Base-by-base conservation (phyloP, 1,140 invertebrate species). In the Trachymyrmex septentrionalis region DNA sequence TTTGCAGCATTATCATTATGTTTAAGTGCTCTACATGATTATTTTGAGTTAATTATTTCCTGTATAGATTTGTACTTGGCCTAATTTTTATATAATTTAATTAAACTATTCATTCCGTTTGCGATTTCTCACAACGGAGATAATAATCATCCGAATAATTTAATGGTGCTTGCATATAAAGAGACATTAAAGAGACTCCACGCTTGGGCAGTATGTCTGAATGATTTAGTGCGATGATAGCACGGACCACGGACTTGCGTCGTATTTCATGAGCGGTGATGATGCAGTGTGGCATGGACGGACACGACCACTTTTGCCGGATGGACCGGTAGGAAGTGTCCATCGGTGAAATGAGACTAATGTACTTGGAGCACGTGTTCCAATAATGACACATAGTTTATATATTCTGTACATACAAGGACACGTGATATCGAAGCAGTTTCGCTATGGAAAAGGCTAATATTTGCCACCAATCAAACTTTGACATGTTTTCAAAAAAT, bases 271-370 rank as follows among this genome's bases (percentile, higher is more conserved):
- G 82, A 55, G 59, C 57, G 50, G 63, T 34, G 82, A 78, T 76
- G 61, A 64, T 64, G 38, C 48, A 64, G 53, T 61, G 53, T 69
- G 53, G 48, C 34, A 80, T 78, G 64, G 72, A 86, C 53, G 87
- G 44, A 69, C 85, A 72, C 50, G 57, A 50, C 24, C 66, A 61
- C 77, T 90, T 86, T 88, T 30, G 67, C 69, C 81, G 81, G 71
- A 87, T 77, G 89, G 44, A 63, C 71, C 69, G 30, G 55, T 76
- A 75, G 88, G 86, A 90, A 90, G 86, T 72, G 76, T 90, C 77
- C 81, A 86, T 82, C 88, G 80, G 63, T 48, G 88, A 71, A 85
- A 85, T 84, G 71, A 67, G 80, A 73, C 80, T 90, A 90, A 90
- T 89, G 81, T 67, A 64, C 81, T 73, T 55, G 69, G 27, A n/a